Evolutionary conservation across 2,797 vertebrate species (phyloP).

Genomic region (Discoglossus pictus): DNA sequence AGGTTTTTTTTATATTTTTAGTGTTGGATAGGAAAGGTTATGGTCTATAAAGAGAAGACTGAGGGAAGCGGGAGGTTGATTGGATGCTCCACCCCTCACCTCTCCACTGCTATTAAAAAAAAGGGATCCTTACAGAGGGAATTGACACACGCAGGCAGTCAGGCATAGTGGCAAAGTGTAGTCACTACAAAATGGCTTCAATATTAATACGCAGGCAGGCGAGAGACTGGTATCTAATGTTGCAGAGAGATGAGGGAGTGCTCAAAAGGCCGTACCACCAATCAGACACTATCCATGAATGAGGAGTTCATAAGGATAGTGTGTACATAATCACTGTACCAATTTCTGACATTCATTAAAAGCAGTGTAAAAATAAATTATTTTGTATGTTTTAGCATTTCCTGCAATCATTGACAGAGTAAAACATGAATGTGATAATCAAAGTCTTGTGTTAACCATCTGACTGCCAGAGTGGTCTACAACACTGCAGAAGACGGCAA

Average conservation of each 20-base stretch:
- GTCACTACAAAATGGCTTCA: constrained; percentile 6
- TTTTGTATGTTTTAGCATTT: no score
- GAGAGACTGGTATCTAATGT: constrained; percentile 21
- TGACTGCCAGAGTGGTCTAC: no score
- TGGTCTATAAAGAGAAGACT: constrained; percentile 7
- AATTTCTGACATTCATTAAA: no score
- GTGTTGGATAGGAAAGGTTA: constrained; percentile 34
- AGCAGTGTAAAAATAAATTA: no score
- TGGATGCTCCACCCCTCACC: constrained; percentile 6
- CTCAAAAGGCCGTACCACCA: constrained; percentile 1
- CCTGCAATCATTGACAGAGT: no score
- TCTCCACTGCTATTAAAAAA: constrained; percentile 30
- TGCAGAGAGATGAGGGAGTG: background rate
- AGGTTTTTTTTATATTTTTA: constrained; percentile 38
- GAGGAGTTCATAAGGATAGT: no score
- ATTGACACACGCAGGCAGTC: constrained; percentile 18
- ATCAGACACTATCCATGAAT: background rate
- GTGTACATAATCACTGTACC: no score
- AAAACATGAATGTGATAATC: no score
- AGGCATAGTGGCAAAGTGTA: constrained; percentile 28
- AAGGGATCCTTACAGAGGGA: constrained; percentile 27
- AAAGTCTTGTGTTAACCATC: no score
- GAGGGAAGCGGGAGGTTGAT: background rate
- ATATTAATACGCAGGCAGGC: constrained; percentile 20
- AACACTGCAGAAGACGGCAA: no score